Evolutionary conservation across 2,888 invertebrate genomes (phyloP), one percentile per base, ranked within the genome.

Genomic region (Ochropleura leucogaster): DNA sequence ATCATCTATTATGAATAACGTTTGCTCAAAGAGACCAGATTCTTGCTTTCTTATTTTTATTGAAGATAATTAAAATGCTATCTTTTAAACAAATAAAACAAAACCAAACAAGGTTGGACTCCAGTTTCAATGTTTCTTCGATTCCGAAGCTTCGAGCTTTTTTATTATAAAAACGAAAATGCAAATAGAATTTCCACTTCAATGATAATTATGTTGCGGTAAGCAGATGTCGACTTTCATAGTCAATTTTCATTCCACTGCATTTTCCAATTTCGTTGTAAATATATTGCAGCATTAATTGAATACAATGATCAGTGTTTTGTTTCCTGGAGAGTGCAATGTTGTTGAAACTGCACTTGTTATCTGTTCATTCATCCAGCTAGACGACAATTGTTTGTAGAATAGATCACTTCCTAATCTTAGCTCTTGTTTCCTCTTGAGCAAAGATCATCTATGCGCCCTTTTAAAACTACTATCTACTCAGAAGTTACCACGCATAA

Each of bases 171-270:
- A 62, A 69, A 81, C 9, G 55, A 63, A 66, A 81, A 63, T 71
- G 18, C 46, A 81, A 81, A 82, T 66, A 77, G 30, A 77, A 71
- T 71, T 77, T 71, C 16, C 62, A 77, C 18, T 70, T 63, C 71
- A 42, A 53, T 66, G 55, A 79, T 66, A 80, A 79, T 68, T 68
- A 74, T n/a, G 16, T 49, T 46, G 6, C 14, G 20, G 55, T 53
- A 55, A 76, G 14, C 80, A 74, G 51, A 47, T 30, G 49, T 69
- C 51, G 76, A 46, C 62, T 74, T 74, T 62, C 44, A 63, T 44
- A 57, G 18, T 46, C 2, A 30, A 59, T 63, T 70, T 71, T 63
- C 47, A 71, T 66, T 77, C 10, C 47, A 47, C 69, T 69, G 42
- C 46, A 57, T 71, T 66, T 70, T 63, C 40, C 30, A 59, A 67